Conservation (phyloP, 2,797 vertebrate genomes). For the Hylomyscus alleni region DNA sequence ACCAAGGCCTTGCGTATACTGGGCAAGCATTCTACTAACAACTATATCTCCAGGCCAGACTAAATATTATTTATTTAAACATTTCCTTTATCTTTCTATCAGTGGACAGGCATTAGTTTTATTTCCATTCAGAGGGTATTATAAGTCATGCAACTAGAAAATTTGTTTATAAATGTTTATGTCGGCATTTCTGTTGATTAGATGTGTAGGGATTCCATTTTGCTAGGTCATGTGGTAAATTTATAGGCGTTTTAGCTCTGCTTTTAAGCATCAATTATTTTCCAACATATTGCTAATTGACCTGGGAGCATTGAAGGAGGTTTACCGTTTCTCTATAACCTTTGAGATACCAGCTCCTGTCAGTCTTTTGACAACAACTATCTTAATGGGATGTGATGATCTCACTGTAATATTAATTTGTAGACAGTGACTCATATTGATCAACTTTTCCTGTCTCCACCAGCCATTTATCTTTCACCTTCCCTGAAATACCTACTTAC, state of each 20-base stretch:
- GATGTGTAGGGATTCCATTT: neutral
- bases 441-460: neutral
- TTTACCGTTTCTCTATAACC: neutral
- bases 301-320: neutral
- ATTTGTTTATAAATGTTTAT: neutral
- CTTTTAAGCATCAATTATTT: neutral
- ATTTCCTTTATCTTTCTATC: neutral
- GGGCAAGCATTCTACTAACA: neutral
- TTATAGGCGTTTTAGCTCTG: neutral
- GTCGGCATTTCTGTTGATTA: neutral
- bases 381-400: neutral
- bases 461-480: neutral
- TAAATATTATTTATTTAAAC: neutral
- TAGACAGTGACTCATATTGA: neutral
- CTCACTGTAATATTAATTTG: constrained; percentile 10
- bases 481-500: neutral
- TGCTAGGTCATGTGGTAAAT: neutral
- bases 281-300: neutral
- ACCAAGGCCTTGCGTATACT: neutral
- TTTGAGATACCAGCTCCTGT: neutral
- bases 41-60: neutral
- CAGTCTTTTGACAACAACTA: neutral
- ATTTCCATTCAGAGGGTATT: neutral
- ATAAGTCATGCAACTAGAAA: neutral
- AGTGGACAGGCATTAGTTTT: neutral